Evolutionary conservation across 2,113 vertebrate genomes (phyloP), one percentile per base, ranked within the genome.

Genomic region (Malurus alboscapulatus): DNA sequence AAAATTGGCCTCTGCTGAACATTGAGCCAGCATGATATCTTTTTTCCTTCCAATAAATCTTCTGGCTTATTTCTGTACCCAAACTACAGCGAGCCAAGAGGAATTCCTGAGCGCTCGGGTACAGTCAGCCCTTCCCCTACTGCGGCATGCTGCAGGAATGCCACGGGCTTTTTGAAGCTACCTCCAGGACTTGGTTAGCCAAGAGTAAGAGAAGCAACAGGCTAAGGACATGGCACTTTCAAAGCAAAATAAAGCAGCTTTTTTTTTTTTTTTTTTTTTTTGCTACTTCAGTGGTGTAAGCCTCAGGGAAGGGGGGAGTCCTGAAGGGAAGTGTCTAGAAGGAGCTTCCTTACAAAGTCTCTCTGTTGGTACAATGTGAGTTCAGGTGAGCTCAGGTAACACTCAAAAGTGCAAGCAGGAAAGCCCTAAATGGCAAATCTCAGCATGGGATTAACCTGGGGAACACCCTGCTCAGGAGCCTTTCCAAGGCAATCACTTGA

Each of bases 31-130:
- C 4, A 0, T 72, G 77, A 69, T 82, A 92, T 90, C 59, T 91
- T 90, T 93, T 92, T 93, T 76, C 78, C 55, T 92, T 89, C 57
- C 51, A 92, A 36, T 91, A 89, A 94, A 91, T 80, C 81, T 79
- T 73, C 62, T 87, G 51, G 53, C 34, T 79, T 87, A 76, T 78
- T 93, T 90, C 77, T 92, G 73, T 80, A 93, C 71, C 67, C 87
- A 44, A 66, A 69, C 38, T 73, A 20, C 32, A 50, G 65, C 0
- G 4, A 94, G 73, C 73, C 88, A 92, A 81, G 66, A 91, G 73
- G 86, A 58, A 95, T 93, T 96, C 72, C 88, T 95, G 67, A 88
- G 32, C 0, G 0, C 68, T 86, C 0, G 36, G 79, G 51, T 88
- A 71, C 63, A 80, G 63, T n/a, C 57, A 94, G 80, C 51, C 55